Evolutionary conservation across 2,888 invertebrate genomes (phyloP).

Genomic region (Tineola bisselliella): DNA sequence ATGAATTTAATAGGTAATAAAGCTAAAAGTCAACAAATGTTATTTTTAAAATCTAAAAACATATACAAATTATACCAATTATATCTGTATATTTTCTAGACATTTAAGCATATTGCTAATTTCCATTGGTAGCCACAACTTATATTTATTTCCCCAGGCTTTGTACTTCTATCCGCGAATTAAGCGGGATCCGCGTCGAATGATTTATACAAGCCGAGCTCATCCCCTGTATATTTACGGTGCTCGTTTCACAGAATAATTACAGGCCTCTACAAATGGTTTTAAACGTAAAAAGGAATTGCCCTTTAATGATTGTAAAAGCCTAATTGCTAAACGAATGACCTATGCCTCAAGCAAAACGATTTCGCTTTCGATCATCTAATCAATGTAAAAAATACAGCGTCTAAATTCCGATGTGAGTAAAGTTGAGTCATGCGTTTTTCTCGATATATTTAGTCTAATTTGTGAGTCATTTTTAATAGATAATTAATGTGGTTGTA

Average conservation of each 20-base stretch:
- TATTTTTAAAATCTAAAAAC: too few species aligned
- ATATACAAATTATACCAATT: too few species aligned
- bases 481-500: too few species aligned
- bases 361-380: background rate
- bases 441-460: too few species aligned
- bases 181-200: constrained; percentile 53
- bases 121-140: background rate
- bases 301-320: constrained; percentile 41
- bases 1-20: too few species aligned
- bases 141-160: constrained; percentile 59
- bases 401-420: too few species aligned
- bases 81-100: constrained; percentile 23
- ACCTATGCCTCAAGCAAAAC: background rate
- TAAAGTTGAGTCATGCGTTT: too few species aligned
- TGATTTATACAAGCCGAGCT: constrained; percentile 63
- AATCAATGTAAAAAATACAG: background rate
- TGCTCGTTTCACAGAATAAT: constrained; percentile 55
- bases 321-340: constrained; percentile 29
- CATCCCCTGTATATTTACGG: constrained; percentile 63
- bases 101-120: background rate
- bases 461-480: too few species aligned
- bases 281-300: constrained; percentile 58
- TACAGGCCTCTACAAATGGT: constrained; percentile 54
- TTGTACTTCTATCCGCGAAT: constrained; percentile 64
- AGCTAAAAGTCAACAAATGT: too few species aligned